Conservation (phyloP, 1,140 invertebrate genomes). For the Zaprionus kolodkinae region DNA sequence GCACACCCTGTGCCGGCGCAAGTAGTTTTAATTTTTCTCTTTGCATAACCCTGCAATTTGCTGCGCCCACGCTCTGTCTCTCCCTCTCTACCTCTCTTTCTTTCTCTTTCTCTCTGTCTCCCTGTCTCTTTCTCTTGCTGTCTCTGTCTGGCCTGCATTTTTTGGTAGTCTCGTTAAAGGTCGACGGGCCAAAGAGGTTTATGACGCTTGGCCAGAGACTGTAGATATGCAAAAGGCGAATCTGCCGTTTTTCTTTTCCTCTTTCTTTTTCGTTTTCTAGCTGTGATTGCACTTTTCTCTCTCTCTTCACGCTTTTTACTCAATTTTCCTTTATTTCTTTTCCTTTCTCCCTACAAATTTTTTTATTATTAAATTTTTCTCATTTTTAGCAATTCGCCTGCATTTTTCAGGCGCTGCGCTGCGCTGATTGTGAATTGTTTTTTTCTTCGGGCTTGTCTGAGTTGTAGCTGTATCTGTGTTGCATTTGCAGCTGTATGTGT, state of each 20-base stretch:
- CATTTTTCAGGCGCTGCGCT: neutral
- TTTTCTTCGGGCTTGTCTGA: neutral
- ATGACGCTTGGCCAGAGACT: conserved; percentile 7
- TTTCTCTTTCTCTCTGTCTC: neutral
- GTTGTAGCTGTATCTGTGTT: no score
- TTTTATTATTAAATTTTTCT: conserved; percentile 19
- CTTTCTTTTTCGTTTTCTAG: neutral
- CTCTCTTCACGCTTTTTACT: neutral
- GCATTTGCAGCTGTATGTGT: no score
- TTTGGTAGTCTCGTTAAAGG: conserved; percentile 12
- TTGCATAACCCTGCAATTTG: conserved; percentile 6
- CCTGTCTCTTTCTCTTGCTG: neutral
- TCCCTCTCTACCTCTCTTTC: neutral
- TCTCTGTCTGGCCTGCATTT: neutral
- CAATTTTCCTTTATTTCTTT: neutral
- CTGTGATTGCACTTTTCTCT: conserved; percentile 34
- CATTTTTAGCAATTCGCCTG: conserved; percentile 10
- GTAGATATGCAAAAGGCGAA: neutral
- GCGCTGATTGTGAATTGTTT: conserved; percentile 1
- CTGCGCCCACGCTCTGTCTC: no score
- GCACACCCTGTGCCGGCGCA: neutral
- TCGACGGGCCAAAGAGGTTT: conserved; percentile 7
- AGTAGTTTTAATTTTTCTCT: conserved; percentile 4
- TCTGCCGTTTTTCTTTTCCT: neutral
- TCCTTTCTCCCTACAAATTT: neutral